Evolutionary conservation across 1,140 invertebrate species (phyloP), one percentile per base, ranked within the genome.

Genomic region (Ceratina japonica): DNA sequence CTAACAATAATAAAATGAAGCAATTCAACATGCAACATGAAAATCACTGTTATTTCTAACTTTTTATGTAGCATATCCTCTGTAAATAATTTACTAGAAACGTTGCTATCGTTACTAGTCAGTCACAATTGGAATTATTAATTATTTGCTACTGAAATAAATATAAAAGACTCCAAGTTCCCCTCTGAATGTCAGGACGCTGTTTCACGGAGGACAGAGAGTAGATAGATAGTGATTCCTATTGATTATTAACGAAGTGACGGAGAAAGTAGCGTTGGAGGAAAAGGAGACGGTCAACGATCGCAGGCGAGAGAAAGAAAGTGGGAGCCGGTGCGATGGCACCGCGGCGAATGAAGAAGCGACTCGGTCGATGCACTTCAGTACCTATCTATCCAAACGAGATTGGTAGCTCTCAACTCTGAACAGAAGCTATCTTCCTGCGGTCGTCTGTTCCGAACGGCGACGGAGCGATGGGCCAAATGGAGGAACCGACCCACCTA

Each of bases 371-470:
- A 31, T 59, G 74, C 74, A 37, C 74, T 76, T 51, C 3, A 52
- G 22, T 51, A 37, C 4, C 56, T 27, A 44, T 44, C 37, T 44
- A 44, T 44, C 37, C 37, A 69, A 76, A 76, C 74, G 74, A 76
- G 74, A 68, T 69, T 76, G 74, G 54, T 61, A 69, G 74, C 74
- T 61, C 64, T 69, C 74, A 61, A 65, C 74, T 61, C 64, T 69
- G 64, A 61, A 76, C 64, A 76, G 74, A 76, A 76, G 64, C 74
- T 65, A 76, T 64, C 64, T 76, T 76, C n/a, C 64, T 69, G 74
- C 22, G 64, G 74, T 69, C 64, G 64, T 69, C 64, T 76, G 37
- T 22, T 51, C 24, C 15, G 56, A 69, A 51, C 37, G 54, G 68
- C 37, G 74, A 76, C 15, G 74, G 59, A 76, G 54, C 37, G 37